These are phyloP conservation scores for Gasterosteus nipponicus DNA, from an alignment of 2,113 vertebrate species.

Conservation along the genomic window DNA sequence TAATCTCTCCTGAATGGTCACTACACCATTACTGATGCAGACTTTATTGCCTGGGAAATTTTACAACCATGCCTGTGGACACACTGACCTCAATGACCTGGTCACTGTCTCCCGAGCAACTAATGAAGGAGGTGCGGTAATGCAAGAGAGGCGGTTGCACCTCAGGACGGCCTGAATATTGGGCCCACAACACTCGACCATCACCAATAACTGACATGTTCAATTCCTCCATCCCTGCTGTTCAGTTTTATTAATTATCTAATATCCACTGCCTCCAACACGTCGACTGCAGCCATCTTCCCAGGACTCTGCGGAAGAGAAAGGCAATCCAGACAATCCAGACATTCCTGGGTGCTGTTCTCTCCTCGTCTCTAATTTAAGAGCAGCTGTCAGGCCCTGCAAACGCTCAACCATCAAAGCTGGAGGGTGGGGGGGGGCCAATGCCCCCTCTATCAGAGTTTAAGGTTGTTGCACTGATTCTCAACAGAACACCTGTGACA, in stretches of 20 bases:
- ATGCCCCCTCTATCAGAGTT: constrained; percentile 55
- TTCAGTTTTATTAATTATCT: constrained; percentile 50
- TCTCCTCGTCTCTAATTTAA: constrained; percentile 83
- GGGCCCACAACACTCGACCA: constrained; percentile 25
- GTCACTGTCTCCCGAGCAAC: constrained; percentile 77
- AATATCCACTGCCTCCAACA: constrained; percentile 38
- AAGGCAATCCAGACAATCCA: constrained; percentile 78
- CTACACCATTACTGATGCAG: constrained; percentile 62
- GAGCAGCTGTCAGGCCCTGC: constrained; percentile 80
- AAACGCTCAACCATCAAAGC: constrained; percentile 78
- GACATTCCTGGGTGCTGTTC: constrained; percentile 73
- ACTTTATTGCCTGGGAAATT: constrained; percentile 73
- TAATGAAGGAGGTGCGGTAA: constrained; percentile 74
- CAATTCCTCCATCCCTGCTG: constrained; percentile 49
- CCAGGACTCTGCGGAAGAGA: constrained; percentile 69
- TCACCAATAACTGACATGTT: constrained; percentile 48
- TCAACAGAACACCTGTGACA: constrained; percentile 63
- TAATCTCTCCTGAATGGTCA: constrained; percentile 69
- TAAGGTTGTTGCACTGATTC: constrained; percentile 42
- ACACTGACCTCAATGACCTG: constrained; percentile 75
- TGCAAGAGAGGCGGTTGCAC: constrained; percentile 64
- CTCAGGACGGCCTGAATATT: constrained; percentile 48
- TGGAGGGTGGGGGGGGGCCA: constrained; percentile 33
- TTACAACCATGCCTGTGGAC: constrained; percentile 75
- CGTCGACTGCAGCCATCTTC: constrained; percentile 63